phyloP scores from a whole-genome alignment of 2,113 vertebrate genomes.

The Malurus alboscapulatus region DNA sequence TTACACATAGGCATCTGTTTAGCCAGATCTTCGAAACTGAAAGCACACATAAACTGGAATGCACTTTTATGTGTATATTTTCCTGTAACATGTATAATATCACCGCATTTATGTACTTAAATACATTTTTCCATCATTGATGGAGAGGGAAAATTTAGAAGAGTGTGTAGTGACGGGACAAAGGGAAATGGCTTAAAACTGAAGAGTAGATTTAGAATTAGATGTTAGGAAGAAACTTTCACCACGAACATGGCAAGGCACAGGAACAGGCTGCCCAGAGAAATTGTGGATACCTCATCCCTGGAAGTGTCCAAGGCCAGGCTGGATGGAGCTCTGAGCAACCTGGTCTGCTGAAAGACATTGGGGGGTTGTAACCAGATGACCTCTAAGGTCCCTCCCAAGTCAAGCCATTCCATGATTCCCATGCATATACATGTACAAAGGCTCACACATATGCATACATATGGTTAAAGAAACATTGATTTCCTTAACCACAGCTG shows the following conservation, averaged over 20 bases:
- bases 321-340: background rate
- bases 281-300: background rate
- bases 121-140: background rate
- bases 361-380: rapidly evolving
- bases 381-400: background rate
- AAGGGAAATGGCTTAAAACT: background rate
- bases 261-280: background rate
- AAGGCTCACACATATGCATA: rapidly evolving
- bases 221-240: background rate
- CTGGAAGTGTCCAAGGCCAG: background rate
- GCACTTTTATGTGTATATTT: background rate
- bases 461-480: background rate
- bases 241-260: background rate
- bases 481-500: background rate
- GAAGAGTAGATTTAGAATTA: background rate
- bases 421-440: background rate
- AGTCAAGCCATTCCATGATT: background rate
- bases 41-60: background rate
- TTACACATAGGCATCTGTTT: background rate
- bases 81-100: background rate
- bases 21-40: background rate
- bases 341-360: background rate
- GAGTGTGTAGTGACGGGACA: background rate
- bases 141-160: background rate
- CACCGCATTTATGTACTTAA: background rate